Conservation (phyloP, 2,797 vertebrate genomes). For the Carcharodon carcharias region DNA sequence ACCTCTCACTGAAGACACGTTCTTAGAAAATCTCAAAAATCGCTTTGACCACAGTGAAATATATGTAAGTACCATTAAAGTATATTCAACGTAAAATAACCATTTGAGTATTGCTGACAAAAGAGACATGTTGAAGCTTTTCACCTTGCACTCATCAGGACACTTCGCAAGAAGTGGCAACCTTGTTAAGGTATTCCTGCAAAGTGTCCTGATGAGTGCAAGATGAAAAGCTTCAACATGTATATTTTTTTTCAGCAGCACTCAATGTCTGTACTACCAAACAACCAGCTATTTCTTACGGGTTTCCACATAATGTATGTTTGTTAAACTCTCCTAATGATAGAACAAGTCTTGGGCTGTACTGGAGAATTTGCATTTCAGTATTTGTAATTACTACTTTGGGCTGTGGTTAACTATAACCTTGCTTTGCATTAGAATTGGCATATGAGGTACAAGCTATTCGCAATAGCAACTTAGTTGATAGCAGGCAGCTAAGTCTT, state of each 20-base stretch:
- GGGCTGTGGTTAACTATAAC: too few relatives aligned
- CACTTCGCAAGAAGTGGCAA: too few relatives aligned
- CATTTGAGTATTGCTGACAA: too few relatives aligned
- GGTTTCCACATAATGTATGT: neutral
- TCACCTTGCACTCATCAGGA: too few relatives aligned
- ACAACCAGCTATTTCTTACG: neutral
- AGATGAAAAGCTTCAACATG: too few relatives aligned
- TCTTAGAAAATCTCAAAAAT: slow-evolving; percentile 84
- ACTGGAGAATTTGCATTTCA: neutral
- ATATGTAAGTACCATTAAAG: slow-evolving; percentile 73
- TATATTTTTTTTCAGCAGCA: too few relatives aligned
- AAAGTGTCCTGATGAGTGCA: too few relatives aligned
- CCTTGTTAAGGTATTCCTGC: too few relatives aligned
- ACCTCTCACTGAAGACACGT: slow-evolving; percentile 80
- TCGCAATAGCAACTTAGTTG: too few relatives aligned
- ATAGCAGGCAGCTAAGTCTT: neutral
- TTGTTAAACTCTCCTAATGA: neutral
- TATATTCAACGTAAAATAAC: too few relatives aligned
- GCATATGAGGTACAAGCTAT: neutral
- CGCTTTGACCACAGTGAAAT: slow-evolving; percentile 92
- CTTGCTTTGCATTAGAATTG: neutral
- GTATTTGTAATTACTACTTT: neutral
- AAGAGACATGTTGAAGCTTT: too few relatives aligned
- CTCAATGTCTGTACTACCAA: too few relatives aligned
- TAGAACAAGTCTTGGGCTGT: neutral